Percentiles rank a stretch among this genome's conserved stretches.
phyloP scores from a whole-genome alignment of 2,797 vertebrate species.

The Urosaurus nigricauda region DNA sequence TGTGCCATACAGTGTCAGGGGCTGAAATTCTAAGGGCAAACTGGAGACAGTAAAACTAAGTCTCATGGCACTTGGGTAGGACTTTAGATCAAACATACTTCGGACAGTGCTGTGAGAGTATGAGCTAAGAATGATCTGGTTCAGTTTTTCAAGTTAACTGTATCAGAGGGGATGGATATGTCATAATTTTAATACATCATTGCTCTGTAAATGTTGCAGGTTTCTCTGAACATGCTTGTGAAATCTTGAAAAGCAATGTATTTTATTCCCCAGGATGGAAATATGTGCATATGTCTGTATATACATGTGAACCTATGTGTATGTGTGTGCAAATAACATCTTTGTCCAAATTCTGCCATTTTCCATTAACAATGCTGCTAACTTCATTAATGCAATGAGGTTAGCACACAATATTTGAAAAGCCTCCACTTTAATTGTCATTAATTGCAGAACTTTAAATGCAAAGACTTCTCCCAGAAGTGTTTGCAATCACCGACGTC shows the following conservation, averaged over 20 bases:
- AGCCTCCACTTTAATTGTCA: slow-evolving; percentile 53
- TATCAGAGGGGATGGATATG: no score
- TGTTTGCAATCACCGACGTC: slow-evolving; percentile 28
- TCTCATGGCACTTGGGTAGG: background rate
- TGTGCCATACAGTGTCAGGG: no score
- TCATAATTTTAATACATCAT: background rate
- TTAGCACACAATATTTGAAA: slow-evolving; percentile 52
- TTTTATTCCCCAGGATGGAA: slow-evolving; percentile 15
- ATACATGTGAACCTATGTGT: background rate
- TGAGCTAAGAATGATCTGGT: background rate
- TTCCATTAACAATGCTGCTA: background rate
- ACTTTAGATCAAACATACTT: background rate
- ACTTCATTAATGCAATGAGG: slow-evolving; percentile 51
- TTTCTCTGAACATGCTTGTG: background rate
- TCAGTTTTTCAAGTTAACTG: background rate
- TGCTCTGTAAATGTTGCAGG: background rate
- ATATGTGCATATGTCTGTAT: background rate
- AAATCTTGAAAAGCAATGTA: background rate
- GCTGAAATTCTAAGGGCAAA: background rate
- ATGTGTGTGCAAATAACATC: background rate
- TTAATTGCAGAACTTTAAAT: slow-evolving; percentile 58
- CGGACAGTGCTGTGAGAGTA: background rate
- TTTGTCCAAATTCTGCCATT: slow-evolving; percentile 26
- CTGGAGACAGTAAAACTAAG: background rate
- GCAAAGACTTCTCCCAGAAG: slow-evolving; percentile 48